Base-by-base conservation (phyloP, 1,140 invertebrate species). In the Eubasilissa regina region DNA sequence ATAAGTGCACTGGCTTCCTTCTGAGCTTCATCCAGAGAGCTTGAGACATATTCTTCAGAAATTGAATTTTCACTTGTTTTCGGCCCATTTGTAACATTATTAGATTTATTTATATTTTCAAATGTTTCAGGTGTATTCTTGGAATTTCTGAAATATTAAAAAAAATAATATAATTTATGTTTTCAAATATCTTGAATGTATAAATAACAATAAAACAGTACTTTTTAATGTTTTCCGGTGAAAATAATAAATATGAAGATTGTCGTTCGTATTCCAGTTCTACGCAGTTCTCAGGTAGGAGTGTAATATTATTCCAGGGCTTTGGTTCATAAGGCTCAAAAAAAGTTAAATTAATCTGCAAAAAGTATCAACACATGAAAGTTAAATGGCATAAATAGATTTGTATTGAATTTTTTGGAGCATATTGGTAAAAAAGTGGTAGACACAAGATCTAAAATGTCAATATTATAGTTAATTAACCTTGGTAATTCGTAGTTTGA, bases 331-430 rank as follows among this genome's bases (percentile, higher is more conserved):
- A 70, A 13, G 66, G 66, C 47, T 70, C 66, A 51, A 70, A 70
- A 70, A 70, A 70, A 25, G 15, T 70, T 48, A 70, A 70, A 48
- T 70, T 70, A 13, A 70, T 70, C 66, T 70, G 47, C 13, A 64
- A 60, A 19, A 13, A n/a, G 8, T 51, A 15, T 3, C 9, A 51
- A 13, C 25, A 13, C 9, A 13, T 51, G n/a, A 51, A 51, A 51
- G n/a, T 8, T 1, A 8, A 51, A 3, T 51, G 1, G 48, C 3
- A 51, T 51, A 8, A 51, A 12, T 13, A 51, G 9, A 51, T 4
- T 51, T 51, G 8, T 8, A 12, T 4, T 51, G n/a, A 51, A 51
- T 51, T 13, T 13, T 13, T 13, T 51, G 1, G 9, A 51, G 25
- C 1, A 35, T n/a, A n/a, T n/a, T n/a, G n/a, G n/a, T n/a, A n/a